These are phyloP conservation scores for Silvanus unidentatus DNA, from an alignment of 2,888 invertebrate genomes.

Conservation along the genomic window DNA sequence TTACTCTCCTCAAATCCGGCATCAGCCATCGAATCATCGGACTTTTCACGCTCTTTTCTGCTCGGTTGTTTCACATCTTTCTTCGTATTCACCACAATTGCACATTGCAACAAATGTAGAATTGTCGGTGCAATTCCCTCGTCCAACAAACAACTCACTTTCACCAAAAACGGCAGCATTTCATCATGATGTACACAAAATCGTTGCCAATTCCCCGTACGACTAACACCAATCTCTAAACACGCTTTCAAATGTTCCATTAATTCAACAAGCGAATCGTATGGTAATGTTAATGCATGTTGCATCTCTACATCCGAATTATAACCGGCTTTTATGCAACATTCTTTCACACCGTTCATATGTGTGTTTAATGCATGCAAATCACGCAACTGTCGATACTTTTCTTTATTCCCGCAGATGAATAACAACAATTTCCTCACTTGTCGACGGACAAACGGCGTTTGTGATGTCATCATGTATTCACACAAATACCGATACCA, in stretches of 20 bases:
- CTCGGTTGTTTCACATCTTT: conserved; percentile 28
- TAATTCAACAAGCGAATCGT: conserved; percentile 87
- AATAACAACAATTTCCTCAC: conserved; percentile 86
- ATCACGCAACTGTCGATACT: conserved; percentile 89
- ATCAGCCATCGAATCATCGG: conserved; percentile 58
- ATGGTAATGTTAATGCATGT: conserved; percentile 59
- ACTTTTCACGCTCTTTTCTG: conserved; percentile 59
- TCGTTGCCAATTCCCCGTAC: conserved; percentile 94
- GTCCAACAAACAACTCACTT: conserved; percentile 79
- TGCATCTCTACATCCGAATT: conserved; percentile 45
- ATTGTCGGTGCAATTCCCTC: conserved; percentile 89
- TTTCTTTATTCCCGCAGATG: conserved; percentile 92
- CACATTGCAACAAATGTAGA: conserved; percentile 82
- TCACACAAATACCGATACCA: conserved; percentile 84
- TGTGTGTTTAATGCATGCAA: conserved; percentile 88
- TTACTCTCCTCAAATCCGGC: conserved; percentile 62
- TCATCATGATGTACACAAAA: conserved; percentile 71
- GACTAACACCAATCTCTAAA: conserved; percentile 83
- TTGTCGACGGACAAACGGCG: conserved; percentile 83
- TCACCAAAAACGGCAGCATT: conserved; percentile 75
- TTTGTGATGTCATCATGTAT: conserved; percentile 74
- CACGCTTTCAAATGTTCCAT: conserved; percentile 94
- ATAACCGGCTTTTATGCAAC: conserved; percentile 53
- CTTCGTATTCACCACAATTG: conserved; percentile 61
- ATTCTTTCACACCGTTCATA: conserved; percentile 58